Percentiles rank a stretch among this genome's conserved stretches.
These are phyloP conservation scores for Dallia pectoralis DNA, from an alignment of 2,797 vertebrate genomes.

Conservation along the genomic window DNA sequence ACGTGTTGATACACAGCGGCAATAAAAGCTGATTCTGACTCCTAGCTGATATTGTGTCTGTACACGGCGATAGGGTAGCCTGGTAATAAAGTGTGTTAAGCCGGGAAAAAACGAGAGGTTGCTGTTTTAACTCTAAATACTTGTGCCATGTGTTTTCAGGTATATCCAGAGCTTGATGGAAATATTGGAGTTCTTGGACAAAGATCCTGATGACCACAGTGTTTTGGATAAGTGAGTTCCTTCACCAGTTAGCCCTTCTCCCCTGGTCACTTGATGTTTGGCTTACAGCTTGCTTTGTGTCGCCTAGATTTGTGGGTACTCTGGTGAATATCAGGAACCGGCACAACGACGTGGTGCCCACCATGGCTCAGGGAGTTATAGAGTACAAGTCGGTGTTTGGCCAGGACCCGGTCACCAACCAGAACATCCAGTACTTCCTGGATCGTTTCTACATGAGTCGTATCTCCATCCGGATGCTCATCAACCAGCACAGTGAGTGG, in stretches of 20 bases:
- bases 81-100: no score
- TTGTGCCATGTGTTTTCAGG: constrained; percentile 65
- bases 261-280: neutral
- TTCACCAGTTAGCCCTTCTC: no score
- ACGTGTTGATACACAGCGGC: no score
- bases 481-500: constrained; percentile 94
- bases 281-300: neutral
- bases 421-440: constrained; percentile 96
- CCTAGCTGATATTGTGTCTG: no score
- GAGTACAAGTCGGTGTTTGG: constrained; percentile 90
- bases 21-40: no score
- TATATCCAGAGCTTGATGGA: constrained; percentile 94
- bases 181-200: constrained; percentile 88
- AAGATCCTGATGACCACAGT: constrained; percentile 82
- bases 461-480: constrained; percentile 96
- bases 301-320: constrained; percentile 81
- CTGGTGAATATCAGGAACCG: constrained; percentile 92
- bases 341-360: constrained; percentile 94
- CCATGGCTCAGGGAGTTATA: constrained; percentile 92
- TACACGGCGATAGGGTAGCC: no score
- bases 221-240: constrained; percentile 84
- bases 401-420: constrained; percentile 86
- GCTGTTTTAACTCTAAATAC: no score
- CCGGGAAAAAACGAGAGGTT: no score
- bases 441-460: constrained; percentile 97